Evolutionary conservation across 2,888 invertebrate genomes (phyloP).

Genomic region (Tachina fera): DNA sequence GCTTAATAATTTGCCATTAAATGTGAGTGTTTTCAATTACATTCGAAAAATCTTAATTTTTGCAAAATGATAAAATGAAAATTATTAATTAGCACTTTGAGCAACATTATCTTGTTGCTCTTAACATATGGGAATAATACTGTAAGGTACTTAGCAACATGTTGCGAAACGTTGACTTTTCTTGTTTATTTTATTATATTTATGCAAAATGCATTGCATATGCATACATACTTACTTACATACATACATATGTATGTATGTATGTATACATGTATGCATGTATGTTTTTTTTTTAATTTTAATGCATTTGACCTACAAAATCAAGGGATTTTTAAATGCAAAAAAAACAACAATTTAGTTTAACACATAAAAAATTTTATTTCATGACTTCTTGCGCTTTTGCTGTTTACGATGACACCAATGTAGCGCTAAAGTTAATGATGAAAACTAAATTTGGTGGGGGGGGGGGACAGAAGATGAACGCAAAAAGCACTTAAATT

Average conservation of each 20-base stretch:
- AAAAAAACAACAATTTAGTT: conserved; percentile 55
- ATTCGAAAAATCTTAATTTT: too few species aligned
- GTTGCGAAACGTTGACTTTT: conserved; percentile 14
- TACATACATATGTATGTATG: too few species aligned
- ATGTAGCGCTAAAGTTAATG: conserved; percentile 61
- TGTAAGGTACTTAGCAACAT: conserved; percentile 16
- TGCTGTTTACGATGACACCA: conserved; percentile 63
- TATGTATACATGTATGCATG: too few species aligned
- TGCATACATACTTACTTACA: too few species aligned
- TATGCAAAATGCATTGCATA: too few species aligned
- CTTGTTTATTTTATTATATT: not conserved
- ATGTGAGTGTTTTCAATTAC: too few species aligned
- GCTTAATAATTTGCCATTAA: too few species aligned
- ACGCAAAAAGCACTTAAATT: conserved; percentile 49
- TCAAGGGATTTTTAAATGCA: conserved; percentile 33
- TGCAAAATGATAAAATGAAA: too few species aligned
- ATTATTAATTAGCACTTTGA: too few species aligned
- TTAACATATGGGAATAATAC: too few species aligned
- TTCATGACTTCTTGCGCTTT: conserved; percentile 61
- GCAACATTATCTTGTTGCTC: too few species aligned
- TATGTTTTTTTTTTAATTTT: conserved; percentile 29
- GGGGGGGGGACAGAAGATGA: conserved; percentile 4
- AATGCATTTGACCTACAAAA: conserved; percentile 69
- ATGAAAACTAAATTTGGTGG: conserved; percentile 23
- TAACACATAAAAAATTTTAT: conserved; percentile 59